phyloP scores from a whole-genome alignment of 2,888 invertebrate species.

The Scaptomyza polygonia region DNA sequence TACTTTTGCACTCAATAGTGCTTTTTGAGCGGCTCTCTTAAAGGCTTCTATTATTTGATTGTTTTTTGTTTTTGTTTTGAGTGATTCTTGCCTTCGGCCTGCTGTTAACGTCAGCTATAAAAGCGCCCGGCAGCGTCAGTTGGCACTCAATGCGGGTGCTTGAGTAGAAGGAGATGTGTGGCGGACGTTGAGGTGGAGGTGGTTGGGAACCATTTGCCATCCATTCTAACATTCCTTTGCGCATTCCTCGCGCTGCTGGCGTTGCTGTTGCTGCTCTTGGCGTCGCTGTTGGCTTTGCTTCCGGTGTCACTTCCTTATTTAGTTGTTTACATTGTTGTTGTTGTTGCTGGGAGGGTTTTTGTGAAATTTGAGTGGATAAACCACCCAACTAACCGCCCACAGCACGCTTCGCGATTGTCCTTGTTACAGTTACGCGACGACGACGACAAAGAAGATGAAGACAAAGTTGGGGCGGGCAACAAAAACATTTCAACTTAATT shows the following conservation, averaged over 20 bases:
- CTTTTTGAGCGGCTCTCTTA: background rate
- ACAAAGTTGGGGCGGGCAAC: background rate
- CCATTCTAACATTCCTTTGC: conserved; percentile 63
- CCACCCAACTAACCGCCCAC: conserved; percentile 13
- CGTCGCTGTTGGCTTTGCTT: conserved; percentile 49
- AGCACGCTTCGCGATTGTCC: conserved; percentile 35
- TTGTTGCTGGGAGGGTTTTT: conserved; percentile 38
- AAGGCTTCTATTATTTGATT: background rate
- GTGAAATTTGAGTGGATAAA: conserved; percentile 47
- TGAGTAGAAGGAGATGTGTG: background rate
- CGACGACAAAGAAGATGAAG: background rate
- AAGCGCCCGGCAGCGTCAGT: conserved; percentile 41
- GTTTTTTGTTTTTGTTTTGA: conserved; percentile 31
- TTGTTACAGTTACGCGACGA: conserved; percentile 54
- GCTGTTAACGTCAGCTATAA: conserved; percentile 45
- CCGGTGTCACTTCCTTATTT: conserved; percentile 80
- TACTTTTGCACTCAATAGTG: conserved; percentile 43
- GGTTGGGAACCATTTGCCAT: conserved; percentile 20
- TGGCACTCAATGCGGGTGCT: conserved; percentile 38
- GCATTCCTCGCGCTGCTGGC: conserved; percentile 53
- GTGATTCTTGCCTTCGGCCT: conserved; percentile 56
- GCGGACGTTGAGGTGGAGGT: background rate
- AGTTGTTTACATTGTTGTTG: conserved; percentile 73
- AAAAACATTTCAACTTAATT: conserved; percentile 66
- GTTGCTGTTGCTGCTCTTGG: conserved; percentile 14